Conservation (phyloP, 2,888 invertebrate genomes). For the Agapostemon virescens region DNA sequence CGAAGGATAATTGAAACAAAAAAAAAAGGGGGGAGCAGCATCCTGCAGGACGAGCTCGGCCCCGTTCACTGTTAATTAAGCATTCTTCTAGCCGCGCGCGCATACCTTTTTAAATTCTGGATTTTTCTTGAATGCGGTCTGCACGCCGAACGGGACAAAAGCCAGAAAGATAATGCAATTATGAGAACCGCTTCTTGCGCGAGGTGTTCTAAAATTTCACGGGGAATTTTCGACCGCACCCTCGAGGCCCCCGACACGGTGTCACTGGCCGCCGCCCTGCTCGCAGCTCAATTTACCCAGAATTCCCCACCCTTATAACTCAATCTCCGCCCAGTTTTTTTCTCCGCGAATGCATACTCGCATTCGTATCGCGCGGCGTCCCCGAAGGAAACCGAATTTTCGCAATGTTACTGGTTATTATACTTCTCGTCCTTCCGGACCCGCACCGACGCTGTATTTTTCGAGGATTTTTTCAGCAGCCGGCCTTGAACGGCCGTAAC, state of each 20-base stretch:
- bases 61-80: neutral
- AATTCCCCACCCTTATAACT: conserved; percentile 10
- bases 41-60: neutral
- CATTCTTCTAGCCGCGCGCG: neutral
- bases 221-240: conserved; percentile 4
- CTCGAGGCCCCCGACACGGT: neutral
- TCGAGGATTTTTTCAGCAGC: neutral
- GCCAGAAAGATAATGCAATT: conserved; percentile 12
- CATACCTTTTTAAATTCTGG: conserved; percentile 3
- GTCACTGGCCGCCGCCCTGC: neutral
- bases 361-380: neutral
- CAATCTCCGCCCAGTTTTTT: conserved; percentile 1
- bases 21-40: neutral
- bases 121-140: conserved; percentile 6
- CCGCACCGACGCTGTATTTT: neutral
- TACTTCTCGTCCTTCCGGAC: neutral
- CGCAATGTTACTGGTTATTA: neutral
- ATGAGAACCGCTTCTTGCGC: conserved; percentile 10
- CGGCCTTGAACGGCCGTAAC: neutral
- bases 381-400: neutral
- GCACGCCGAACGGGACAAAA: neutral
- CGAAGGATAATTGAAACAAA: neutral
- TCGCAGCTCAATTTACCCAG: conserved; percentile 14
- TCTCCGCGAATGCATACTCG: neutral
- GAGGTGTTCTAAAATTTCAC: conserved; percentile 9